phyloP scores from a whole-genome alignment of 2,797 vertebrate species.

The Octomys mimax region DNA sequence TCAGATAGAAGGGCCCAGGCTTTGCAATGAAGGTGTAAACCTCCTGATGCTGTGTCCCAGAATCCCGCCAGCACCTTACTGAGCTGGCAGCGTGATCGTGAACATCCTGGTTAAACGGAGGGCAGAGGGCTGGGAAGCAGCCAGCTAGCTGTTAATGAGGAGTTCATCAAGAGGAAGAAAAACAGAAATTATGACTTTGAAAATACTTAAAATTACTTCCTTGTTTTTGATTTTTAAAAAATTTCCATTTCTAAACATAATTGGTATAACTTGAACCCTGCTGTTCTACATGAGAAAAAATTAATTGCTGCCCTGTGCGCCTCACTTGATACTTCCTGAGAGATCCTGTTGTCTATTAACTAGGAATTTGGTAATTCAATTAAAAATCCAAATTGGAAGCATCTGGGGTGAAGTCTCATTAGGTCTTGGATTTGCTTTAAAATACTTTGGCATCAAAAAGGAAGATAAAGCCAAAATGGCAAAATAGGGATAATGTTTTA shows the following conservation, averaged over 20 bases:
- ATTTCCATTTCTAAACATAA: constrained; percentile 75
- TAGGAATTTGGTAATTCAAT: constrained; percentile 67
- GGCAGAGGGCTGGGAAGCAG: background rate
- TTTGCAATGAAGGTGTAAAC: constrained; percentile 23
- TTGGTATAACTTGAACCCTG: constrained; percentile 64
- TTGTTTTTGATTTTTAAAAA: constrained; percentile 64
- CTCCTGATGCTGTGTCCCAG: background rate
- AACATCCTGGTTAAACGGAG: background rate
- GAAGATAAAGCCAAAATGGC: constrained; percentile 4
- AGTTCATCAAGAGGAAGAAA: constrained; percentile 63
- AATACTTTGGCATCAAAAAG: constrained; percentile 40
- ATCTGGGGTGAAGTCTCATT: constrained; percentile 50
- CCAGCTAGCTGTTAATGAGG: background rate
- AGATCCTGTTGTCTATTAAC: constrained; percentile 69
- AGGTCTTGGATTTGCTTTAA: constrained; percentile 61
- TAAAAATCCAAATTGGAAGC: constrained; percentile 73
- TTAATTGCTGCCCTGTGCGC: constrained; percentile 69
- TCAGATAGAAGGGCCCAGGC: background rate
- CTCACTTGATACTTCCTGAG: constrained; percentile 69
- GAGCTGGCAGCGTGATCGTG: background rate
- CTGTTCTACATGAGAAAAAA: constrained; percentile 76
- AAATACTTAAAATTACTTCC: constrained; percentile 60
- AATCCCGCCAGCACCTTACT: background rate
- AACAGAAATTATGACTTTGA: constrained; percentile 15
- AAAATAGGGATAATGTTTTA: constrained; percentile 12